Evolutionary conservation across 2,888 invertebrate species (phyloP).

Genomic region (Tortricodes alternella): DNA sequence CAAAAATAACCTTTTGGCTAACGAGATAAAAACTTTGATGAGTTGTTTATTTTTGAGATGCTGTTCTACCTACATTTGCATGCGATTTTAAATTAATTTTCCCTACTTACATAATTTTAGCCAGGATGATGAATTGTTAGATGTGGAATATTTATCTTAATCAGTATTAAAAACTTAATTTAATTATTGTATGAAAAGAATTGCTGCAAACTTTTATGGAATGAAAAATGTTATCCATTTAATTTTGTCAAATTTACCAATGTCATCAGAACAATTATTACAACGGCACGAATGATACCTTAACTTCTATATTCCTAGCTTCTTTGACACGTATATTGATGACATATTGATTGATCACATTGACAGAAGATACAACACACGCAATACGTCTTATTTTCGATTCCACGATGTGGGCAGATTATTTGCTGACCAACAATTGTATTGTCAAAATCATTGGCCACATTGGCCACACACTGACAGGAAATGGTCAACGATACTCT

Average conservation of each 20-base stretch:
- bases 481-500: slow-evolving; percentile 13
- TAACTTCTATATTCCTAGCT: neutral
- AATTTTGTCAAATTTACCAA: neutral
- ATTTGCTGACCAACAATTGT: slow-evolving; percentile 16
- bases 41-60: no score
- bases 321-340: slow-evolving; percentile 7
- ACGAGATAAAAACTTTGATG: no score
- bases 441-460: slow-evolving; percentile 17
- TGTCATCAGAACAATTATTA: neutral
- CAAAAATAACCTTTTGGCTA: no score
- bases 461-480: slow-evolving; percentile 19
- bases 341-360: slow-evolving; percentile 13
- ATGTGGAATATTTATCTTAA: no score
- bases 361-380: slow-evolving; percentile 18
- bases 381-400: slow-evolving; percentile 17
- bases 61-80: no score
- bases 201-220: no score
- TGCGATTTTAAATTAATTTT: no score
- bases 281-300: neutral
- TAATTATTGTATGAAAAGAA: no score
- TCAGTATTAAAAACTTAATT: no score
- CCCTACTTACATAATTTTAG: no score
- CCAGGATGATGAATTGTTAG: no score
- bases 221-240: neutral
- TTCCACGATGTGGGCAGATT: slow-evolving; percentile 13